Evolutionary conservation across 2,888 invertebrate species (phyloP).

Genomic region (Eugnorisma glareosa): DNA sequence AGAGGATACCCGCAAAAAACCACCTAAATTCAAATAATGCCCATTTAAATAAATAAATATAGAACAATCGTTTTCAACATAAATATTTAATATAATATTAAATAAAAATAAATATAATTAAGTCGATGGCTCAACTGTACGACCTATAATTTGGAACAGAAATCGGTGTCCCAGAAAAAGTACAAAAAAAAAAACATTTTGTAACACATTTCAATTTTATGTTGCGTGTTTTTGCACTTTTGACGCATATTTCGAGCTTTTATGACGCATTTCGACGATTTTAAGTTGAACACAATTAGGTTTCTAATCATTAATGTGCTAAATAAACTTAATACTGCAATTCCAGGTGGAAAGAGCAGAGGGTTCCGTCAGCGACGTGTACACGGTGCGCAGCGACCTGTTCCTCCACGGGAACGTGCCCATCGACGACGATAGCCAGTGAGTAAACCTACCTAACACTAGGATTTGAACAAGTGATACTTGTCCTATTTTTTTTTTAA

Average conservation of each 20-base stretch:
- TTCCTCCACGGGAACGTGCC: constrained; percentile 86
- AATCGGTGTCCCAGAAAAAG: not conserved
- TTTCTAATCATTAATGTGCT: not conserved
- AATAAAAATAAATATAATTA: too few relatives aligned
- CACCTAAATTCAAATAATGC: not conserved
- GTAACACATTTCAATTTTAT: not conserved
- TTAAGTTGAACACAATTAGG: not conserved
- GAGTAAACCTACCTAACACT: constrained; percentile 67
- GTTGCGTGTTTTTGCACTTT: not conserved
- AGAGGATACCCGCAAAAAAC: too few relatives aligned
- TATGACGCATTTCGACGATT: not conserved
- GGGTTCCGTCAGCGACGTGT: constrained; percentile 81
- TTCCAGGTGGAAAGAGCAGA: constrained; percentile 82
- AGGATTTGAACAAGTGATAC: not conserved
- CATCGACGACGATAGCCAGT: constrained; percentile 87
- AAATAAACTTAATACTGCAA: constrained; percentile 5
- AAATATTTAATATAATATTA: not conserved
- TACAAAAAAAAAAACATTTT: too few relatives aligned
- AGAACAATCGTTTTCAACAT: not conserved
- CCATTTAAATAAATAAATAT: not conserved
- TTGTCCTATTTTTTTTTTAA: not conserved
- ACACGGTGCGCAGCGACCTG: constrained; percentile 85
- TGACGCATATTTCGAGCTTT: not conserved
- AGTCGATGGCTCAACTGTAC: not conserved
- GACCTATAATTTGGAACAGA: not conserved